Conservation (phyloP, 2,113 vertebrate genomes). For the Neopipo cinnamomea region DNA sequence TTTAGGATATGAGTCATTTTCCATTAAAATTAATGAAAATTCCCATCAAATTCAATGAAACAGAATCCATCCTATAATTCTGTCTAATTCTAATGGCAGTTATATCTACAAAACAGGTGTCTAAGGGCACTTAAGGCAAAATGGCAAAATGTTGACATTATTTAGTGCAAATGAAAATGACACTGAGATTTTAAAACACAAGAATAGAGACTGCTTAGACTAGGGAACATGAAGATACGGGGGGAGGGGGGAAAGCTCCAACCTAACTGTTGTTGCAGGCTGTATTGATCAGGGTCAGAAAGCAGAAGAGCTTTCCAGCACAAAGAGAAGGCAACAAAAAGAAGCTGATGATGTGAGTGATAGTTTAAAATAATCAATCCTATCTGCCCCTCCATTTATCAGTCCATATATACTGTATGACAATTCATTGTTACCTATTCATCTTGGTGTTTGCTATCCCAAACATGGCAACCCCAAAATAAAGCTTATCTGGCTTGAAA, state of each 20-base stretch:
- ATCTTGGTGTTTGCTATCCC: not conserved
- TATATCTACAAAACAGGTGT: not conserved
- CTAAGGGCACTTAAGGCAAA: not conserved
- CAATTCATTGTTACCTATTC: not conserved
- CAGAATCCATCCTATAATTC: not conserved
- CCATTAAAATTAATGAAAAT: not conserved
- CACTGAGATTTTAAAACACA: not conserved
- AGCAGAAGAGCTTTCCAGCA: not conserved
- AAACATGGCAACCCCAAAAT: not conserved
- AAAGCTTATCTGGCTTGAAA: not conserved
- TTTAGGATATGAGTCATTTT: not conserved
- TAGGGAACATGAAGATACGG: not conserved
- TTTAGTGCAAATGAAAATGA: not conserved
- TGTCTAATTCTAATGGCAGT: not conserved
- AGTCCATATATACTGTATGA: rapidly evolving
- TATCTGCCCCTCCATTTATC: not conserved
- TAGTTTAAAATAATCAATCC: not conserved
- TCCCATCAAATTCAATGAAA: not conserved
- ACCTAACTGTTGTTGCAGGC: not conserved
- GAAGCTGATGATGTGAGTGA: not conserved
- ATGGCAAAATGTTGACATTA: not conserved
- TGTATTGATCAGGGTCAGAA: not conserved
- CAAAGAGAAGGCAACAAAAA: not conserved
- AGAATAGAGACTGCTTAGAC: not conserved
- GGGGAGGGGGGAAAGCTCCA: rapidly evolving